Evolutionary conservation across 2,797 vertebrate species (phyloP).

Genomic region (Enteromius viviparus): DNA sequence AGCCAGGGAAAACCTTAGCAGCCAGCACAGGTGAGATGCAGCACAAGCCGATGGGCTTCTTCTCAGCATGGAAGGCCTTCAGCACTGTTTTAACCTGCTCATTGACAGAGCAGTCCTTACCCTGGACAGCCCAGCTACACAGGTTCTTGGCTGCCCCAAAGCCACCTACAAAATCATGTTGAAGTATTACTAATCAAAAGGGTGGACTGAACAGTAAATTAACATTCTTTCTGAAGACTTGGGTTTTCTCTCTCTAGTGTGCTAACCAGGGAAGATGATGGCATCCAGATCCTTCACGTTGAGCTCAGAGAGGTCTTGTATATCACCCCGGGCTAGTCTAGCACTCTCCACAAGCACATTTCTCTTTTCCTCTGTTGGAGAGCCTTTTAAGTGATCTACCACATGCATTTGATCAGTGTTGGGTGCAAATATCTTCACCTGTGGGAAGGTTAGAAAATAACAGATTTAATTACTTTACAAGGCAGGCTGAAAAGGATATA

Average conservation of each 20-base stretch:
- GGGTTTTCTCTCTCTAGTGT: neutral
- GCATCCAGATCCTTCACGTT: slow-evolving; percentile 77
- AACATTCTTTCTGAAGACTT: neutral
- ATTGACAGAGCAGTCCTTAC: slow-evolving; percentile 81
- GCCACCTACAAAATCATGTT: slow-evolving; percentile 71
- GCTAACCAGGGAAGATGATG: slow-evolving; percentile 79
- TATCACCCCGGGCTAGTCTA: slow-evolving; percentile 78
- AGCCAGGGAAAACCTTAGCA: slow-evolving; percentile 82
- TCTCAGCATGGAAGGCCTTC: slow-evolving; percentile 77
- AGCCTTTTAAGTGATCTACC: slow-evolving; percentile 81
- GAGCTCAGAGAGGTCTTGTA: slow-evolving; percentile 80
- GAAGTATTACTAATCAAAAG: neutral
- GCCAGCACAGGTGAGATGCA: slow-evolving; percentile 84
- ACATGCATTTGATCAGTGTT: slow-evolving; percentile 86
- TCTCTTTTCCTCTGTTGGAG: slow-evolving; percentile 78
- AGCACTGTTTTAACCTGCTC: slow-evolving; percentile 74
- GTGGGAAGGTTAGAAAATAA: slow-evolving; percentile 34
- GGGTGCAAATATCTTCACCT: slow-evolving; percentile 88
- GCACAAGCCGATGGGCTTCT: slow-evolving; percentile 84
- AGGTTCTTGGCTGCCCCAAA: slow-evolving; percentile 84
- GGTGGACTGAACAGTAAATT: neutral
- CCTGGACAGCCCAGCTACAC: slow-evolving; percentile 84
- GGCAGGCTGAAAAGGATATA: neutral
- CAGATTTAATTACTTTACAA: neutral
- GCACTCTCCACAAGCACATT: slow-evolving; percentile 84